Conservation (phyloP, 2,113 vertebrate species). For the Ciconia maguari region DNA sequence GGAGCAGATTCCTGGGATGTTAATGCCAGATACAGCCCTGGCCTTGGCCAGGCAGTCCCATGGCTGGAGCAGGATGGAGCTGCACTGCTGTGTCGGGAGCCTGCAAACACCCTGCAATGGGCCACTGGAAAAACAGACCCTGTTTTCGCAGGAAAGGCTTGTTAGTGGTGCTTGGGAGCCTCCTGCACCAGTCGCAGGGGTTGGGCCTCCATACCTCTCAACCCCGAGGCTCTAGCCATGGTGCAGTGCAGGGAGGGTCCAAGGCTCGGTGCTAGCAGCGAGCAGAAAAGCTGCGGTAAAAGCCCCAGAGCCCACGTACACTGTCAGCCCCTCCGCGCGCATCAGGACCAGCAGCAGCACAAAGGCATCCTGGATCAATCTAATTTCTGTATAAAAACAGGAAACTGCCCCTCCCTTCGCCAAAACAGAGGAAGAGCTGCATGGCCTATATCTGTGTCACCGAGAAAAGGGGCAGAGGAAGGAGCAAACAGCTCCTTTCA, state of each 20-base stretch:
- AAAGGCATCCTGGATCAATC: constrained; percentile 11
- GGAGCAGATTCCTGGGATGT: constrained; percentile 15
- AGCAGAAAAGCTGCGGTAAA: not conserved
- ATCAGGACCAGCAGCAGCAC: not conserved
- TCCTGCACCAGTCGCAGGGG: accelerated
- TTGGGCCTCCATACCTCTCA: not conserved
- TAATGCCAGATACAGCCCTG: not conserved
- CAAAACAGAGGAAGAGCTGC: constrained; percentile 4
- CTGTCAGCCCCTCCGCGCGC: accelerated
- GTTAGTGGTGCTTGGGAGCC: not conserved
- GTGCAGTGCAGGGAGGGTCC: not conserved
- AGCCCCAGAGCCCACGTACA: accelerated
- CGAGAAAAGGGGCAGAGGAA: not conserved
- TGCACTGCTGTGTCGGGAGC: accelerated
- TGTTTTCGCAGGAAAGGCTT: not conserved
- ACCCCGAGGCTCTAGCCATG: accelerated
- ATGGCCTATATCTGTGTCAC: not conserved
- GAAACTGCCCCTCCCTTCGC: constrained; percentile 40
- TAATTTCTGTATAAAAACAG: constrained; percentile 39
- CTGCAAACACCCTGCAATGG: not conserved
- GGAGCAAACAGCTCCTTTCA: not conserved
- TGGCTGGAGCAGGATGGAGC: not conserved
- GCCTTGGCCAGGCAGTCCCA: not conserved
- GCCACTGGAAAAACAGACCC: not conserved
- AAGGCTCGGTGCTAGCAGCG: not conserved